These are phyloP conservation scores for Zaprionus davidi DNA, from an alignment of 1,140 invertebrate species.

Conservation along the genomic window DNA sequence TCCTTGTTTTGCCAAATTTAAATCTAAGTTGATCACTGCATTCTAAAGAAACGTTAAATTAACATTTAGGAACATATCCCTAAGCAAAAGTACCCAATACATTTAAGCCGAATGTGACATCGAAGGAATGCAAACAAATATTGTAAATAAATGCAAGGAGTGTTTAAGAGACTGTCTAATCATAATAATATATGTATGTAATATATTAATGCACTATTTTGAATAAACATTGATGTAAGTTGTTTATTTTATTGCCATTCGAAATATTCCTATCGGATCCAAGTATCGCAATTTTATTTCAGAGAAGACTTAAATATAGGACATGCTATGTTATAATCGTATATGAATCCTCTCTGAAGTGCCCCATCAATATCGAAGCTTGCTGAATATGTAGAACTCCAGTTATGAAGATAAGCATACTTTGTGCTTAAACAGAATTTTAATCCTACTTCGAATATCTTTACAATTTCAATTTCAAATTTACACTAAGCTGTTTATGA, in stretches of 20 bases:
- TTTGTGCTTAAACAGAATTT: background rate
- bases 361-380: too few species aligned
- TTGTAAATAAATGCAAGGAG: background rate
- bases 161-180: slow-evolving; percentile 10
- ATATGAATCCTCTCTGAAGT: background rate
- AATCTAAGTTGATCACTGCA: background rate
- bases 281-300: background rate
- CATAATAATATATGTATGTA: slow-evolving; percentile 4
- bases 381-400: background rate
- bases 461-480: background rate
- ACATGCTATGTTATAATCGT: too few species aligned
- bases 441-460: background rate
- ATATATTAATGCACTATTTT: background rate
- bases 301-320: background rate
- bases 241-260: background rate
- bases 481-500: too few species aligned
- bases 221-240: background rate
- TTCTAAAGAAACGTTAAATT: background rate
- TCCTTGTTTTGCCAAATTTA: background rate
- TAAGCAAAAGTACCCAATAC: slow-evolving; percentile 31
- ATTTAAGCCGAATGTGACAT: background rate
- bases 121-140: background rate
- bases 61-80: slow-evolving; percentile 1
- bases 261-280: background rate
- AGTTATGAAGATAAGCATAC: background rate